Conservation (phyloP, 2,888 invertebrate species). For the Conops quadrifasciatus region DNA sequence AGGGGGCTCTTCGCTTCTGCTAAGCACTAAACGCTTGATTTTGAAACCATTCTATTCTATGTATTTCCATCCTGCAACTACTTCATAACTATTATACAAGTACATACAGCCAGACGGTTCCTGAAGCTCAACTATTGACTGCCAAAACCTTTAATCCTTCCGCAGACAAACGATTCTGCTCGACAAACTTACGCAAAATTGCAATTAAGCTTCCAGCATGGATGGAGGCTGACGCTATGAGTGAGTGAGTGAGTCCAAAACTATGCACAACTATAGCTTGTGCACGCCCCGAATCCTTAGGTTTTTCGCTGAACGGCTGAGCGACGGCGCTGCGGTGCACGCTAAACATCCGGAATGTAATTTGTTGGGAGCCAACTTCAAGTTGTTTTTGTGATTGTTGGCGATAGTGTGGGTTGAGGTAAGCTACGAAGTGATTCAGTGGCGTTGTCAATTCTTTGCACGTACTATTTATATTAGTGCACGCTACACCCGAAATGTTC, state of each 20-base stretch:
- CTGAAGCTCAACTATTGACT: not conserved
- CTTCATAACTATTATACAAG: too few relatives aligned
- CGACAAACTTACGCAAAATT: constrained; percentile 30
- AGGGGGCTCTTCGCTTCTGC: too few relatives aligned
- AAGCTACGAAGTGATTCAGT: not conserved
- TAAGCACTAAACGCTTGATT: too few relatives aligned
- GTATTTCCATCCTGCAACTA: too few relatives aligned
- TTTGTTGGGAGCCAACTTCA: not conserved
- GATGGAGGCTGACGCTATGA: not conserved
- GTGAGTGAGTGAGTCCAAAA: not conserved
- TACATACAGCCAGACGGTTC: too few relatives aligned
- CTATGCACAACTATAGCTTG: not conserved
- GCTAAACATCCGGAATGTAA: constrained; percentile 7
- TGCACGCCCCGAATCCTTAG: constrained; percentile 33
- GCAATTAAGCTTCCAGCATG: constrained; percentile 35
- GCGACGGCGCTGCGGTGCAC: constrained; percentile 16
- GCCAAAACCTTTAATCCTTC: not conserved
- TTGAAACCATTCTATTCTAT: too few relatives aligned
- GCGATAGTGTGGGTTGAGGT: not conserved
- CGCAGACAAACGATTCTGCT: constrained; percentile 17
- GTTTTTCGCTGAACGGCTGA: constrained; percentile 25
- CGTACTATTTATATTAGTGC: not conserved
- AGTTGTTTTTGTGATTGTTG: not conserved
- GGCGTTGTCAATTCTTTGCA: constrained; percentile 2
- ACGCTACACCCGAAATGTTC: not conserved